Base-by-base conservation (phyloP, 2,888 invertebrate species). In the Hirtodrosophila trivittata region DNA sequence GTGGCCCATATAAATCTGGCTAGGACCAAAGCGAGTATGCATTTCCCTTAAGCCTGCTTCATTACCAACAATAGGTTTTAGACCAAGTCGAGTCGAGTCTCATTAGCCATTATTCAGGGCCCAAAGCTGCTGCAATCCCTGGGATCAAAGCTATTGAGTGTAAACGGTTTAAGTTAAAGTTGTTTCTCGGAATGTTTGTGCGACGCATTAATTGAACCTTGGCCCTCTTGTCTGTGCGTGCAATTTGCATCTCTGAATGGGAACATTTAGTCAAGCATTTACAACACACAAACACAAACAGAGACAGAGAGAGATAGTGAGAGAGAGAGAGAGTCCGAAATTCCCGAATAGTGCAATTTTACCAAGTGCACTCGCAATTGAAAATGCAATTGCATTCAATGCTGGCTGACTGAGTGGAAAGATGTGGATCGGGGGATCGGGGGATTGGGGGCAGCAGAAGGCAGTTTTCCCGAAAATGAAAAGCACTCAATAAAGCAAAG, bases 271-370 rank as follows among this genome's bases (percentile, higher is more conserved):
- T 49, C 25, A 35, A 13, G 32, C 8, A 33, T 3, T 33, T 35
- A 1, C 50, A 30, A 30, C 18, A 21, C 33, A 26, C 8, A 16
- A 9, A 30, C 21, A 13, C 43, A 45, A 28, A 26, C 18, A 30
- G 18, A 21, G 2, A 21, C 3, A 2, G 9, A 28, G 28, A 7
- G 9, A n/a, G n/a, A 28, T 1, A 9, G 5, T 2, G 9, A 28
- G n/a, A 28, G 28, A 28, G 28, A 7, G 9, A n/a, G n/a, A 28
- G 28, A 28, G 28, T n/a, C 7, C 1, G n/a, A n/a, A n/a, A 28
- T 28, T 9, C 28, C 35, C 41, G 70, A 70, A 54, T 37, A 14
- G 42, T 50, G 70, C 70, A 69, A 69, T 69, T 68, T 59, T 45
- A 39, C 28, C 55, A 52, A 69, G 21, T 68, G 55, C 47, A 42